Conservation (phyloP, 2,888 invertebrate species). For the Hybos culiciformis region DNA sequence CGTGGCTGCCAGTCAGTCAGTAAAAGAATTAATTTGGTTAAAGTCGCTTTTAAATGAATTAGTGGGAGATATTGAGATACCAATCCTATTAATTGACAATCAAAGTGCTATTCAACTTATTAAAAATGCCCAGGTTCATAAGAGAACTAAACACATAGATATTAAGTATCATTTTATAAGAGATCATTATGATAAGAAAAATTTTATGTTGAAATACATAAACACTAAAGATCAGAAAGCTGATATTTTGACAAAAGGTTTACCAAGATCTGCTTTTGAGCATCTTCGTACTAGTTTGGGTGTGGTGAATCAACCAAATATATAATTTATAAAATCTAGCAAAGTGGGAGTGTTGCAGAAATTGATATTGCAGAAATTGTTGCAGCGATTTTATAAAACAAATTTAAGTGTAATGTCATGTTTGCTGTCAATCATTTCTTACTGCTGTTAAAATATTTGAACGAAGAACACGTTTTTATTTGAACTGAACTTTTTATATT, state of each 20-base stretch:
- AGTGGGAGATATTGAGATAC: conserved; percentile 5
- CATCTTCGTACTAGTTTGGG: no score
- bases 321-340: no score
- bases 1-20: not conserved
- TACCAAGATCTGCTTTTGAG: no score
- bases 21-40: not conserved
- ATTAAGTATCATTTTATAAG: conserved; percentile 1
- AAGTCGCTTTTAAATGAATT: not conserved
- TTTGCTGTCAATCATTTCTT: no score
- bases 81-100: conserved; percentile 17
- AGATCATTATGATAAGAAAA: not conserved
- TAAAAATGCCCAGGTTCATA: conserved; percentile 16
- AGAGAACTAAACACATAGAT: conserved; percentile 16
- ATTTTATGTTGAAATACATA: not conserved
- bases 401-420: no score
- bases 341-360: no score
- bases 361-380: no score
- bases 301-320: no score
- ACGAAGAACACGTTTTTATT: no score
- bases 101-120: conserved; percentile 15
- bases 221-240: not conserved
- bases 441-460: no score
- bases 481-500: no score
- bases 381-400: no score
- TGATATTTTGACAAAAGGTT: not conserved